Evolutionary conservation across 2,888 invertebrate species (phyloP).

Genomic region (Sclerodermus sp.): DNA sequence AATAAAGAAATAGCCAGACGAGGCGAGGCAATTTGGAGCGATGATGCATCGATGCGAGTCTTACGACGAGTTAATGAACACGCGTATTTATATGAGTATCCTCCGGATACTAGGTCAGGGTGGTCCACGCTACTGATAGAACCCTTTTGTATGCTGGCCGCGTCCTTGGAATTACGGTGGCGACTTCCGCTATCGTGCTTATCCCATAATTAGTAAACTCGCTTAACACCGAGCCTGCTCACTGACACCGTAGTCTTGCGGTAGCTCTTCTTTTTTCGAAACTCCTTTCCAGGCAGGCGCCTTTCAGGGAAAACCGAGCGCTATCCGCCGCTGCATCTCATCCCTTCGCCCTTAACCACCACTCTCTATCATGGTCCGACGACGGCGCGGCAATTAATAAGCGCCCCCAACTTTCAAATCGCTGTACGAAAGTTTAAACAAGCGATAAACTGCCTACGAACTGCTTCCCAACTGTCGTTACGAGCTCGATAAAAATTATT

Average conservation of each 20-base stretch:
- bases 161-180: constrained; percentile 24
- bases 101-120: constrained; percentile 22
- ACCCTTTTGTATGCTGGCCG: constrained; percentile 24
- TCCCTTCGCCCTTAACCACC: not conserved
- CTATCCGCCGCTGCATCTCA: constrained; percentile 7
- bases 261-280: not conserved
- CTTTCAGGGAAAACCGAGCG: constrained; percentile 2
- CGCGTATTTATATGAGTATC: constrained; percentile 30
- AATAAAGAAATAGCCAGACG: too few relatives aligned
- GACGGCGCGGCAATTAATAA: constrained; percentile 26
- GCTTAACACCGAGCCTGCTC: constrained; percentile 25
- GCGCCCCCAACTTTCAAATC: constrained; percentile 28
- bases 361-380: not conserved
- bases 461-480: too few relatives aligned
- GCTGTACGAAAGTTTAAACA: constrained; percentile 19
- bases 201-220: constrained; percentile 35
- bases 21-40: not conserved
- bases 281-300: not conserved
- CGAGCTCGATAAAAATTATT: too few relatives aligned
- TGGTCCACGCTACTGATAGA: constrained; percentile 28
- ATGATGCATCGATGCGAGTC: constrained; percentile 27
- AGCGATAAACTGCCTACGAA: too few relatives aligned
- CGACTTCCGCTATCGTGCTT: constrained; percentile 26
- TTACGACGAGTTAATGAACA: constrained; percentile 31
- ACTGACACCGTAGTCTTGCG: constrained; percentile 15